Percentiles rank a stretch among this genome's conserved stretches.
Conservation (phyloP, 2,113 vertebrate species). For the Perca fluviatilis region DNA sequence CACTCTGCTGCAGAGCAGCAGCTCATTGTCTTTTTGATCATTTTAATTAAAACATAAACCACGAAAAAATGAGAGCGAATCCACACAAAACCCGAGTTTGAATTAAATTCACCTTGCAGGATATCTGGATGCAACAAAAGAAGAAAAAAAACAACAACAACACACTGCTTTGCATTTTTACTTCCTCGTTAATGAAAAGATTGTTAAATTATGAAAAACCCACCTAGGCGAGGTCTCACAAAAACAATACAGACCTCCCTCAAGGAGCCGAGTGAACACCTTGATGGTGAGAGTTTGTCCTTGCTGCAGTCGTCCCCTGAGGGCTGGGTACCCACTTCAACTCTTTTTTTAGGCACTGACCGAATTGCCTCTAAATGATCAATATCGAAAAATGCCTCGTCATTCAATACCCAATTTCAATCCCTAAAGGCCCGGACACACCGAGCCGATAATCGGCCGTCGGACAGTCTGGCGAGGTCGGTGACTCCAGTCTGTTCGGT, state of each 20-base stretch:
- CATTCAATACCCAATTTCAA: too few relatives aligned
- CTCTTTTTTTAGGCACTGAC: too few relatives aligned
- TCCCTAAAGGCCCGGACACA: too few relatives aligned
- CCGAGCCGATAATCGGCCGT: too few relatives aligned
- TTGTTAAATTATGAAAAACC: conserved; percentile 39
- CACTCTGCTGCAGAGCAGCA: background rate
- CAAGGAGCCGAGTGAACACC: conserved; percentile 20
- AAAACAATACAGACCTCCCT: conserved; percentile 33
- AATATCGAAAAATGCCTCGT: too few relatives aligned
- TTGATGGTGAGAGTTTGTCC: conserved; percentile 43
- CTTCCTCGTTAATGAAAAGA: conserved; percentile 31
- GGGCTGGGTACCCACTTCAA: too few relatives aligned
- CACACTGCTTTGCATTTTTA: conserved; percentile 34
- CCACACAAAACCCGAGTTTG: conserved; percentile 9
- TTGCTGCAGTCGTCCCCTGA: conserved; percentile 18
- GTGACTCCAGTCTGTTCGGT: too few relatives aligned
- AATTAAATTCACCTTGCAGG: conserved; percentile 13
- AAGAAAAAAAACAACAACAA: background rate
- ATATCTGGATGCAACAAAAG: conserved; percentile 10
- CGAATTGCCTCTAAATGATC: too few relatives aligned
- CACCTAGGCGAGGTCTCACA: conserved; percentile 9
- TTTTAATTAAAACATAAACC: conserved; percentile 40
- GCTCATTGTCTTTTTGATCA: conserved; percentile 34
- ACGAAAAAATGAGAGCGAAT: background rate
- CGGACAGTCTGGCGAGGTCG: too few relatives aligned